A percentile compares a stretch with the other conserved stretches of the same genome.
These are phyloP conservation scores for Eupeodes luniger DNA, from an alignment of 2,888 invertebrate species.

Conservation along the genomic window DNA sequence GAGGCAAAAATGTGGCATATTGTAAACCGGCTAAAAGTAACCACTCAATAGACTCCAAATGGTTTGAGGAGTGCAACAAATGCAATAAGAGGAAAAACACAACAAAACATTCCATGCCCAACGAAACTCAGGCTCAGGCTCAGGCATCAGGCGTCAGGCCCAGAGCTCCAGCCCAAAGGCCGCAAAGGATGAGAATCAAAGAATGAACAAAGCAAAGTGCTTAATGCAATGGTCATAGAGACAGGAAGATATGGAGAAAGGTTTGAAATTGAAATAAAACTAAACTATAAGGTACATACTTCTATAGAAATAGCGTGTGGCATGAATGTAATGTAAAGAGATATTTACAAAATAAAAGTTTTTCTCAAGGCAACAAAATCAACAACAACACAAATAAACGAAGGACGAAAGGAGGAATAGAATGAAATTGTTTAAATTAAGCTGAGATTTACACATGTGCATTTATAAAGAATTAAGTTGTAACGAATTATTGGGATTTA, in stretches of 20 bases:
- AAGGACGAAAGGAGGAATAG: conserved; percentile 9
- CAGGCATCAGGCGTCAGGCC: no score
- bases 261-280: conserved; percentile 19
- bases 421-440: conserved; percentile 12
- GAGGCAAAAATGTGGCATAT: conserved; percentile 51
- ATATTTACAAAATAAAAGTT: conserved; percentile 34
- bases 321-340: neutral
- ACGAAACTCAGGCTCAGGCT: neutral
- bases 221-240: conserved; percentile 27
- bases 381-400: neutral
- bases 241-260: neutral
- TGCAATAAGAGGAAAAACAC: conserved; percentile 28
- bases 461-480: conserved; percentile 50
- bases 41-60: conserved; percentile 57
- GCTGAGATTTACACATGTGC: conserved; percentile 48
- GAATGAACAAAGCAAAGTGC: conserved; percentile 45
- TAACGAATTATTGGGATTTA: conserved; percentile 60
- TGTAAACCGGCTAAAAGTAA: conserved; percentile 60
- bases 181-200: conserved; percentile 10
- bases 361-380: neutral
- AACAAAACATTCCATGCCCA: conserved; percentile 30
- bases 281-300: neutral
- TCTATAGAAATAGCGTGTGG: neutral
- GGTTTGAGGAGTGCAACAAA: conserved; percentile 21
- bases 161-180: no score